phyloP scores from a whole-genome alignment of 2,797 vertebrate species.

The Tokudaia tokunoshimensis region DNA sequence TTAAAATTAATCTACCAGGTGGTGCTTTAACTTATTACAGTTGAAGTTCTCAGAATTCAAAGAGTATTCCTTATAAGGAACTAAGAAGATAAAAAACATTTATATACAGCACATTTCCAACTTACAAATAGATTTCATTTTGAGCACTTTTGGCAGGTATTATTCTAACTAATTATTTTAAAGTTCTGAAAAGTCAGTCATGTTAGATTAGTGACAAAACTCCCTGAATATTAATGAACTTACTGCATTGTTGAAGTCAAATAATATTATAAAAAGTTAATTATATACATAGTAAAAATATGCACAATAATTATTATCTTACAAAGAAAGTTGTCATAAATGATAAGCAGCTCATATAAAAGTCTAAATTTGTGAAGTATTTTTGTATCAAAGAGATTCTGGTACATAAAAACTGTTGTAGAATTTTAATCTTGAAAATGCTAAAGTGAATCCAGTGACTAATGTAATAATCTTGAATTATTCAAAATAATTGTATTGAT shows the following conservation, averaged over 20 bases:
- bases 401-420: not conserved
- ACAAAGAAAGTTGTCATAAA: slow-evolving; percentile 65
- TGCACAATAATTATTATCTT: slow-evolving; percentile 52
- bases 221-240: slow-evolving; percentile 69
- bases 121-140: slow-evolving; percentile 49
- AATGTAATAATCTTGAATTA: slow-evolving; percentile 16
- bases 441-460: not conserved
- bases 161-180: slow-evolving; percentile 69
- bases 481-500: slow-evolving; percentile 34
- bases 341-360: slow-evolving; percentile 56
- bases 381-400: slow-evolving; percentile 51
- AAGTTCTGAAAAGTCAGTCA: slow-evolving; percentile 64
- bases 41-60: slow-evolving; percentile 55
- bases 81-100: slow-evolving; percentile 43
- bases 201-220: slow-evolving; percentile 38
- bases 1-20: slow-evolving; percentile 55
- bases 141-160: slow-evolving; percentile 62
- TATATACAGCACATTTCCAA: slow-evolving; percentile 29
- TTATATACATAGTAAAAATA: slow-evolving; percentile 71
- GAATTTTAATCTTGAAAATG: slow-evolving; percentile 45
- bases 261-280: slow-evolving; percentile 72
- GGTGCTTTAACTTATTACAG: slow-evolving; percentile 54
- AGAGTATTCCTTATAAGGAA: slow-evolving; percentile 51
- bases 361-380: slow-evolving; percentile 48
- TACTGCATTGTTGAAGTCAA: slow-evolving; percentile 46